phyloP scores from a whole-genome alignment of 2,113 vertebrate species.

The Sminthopsis crassicaudata region DNA sequence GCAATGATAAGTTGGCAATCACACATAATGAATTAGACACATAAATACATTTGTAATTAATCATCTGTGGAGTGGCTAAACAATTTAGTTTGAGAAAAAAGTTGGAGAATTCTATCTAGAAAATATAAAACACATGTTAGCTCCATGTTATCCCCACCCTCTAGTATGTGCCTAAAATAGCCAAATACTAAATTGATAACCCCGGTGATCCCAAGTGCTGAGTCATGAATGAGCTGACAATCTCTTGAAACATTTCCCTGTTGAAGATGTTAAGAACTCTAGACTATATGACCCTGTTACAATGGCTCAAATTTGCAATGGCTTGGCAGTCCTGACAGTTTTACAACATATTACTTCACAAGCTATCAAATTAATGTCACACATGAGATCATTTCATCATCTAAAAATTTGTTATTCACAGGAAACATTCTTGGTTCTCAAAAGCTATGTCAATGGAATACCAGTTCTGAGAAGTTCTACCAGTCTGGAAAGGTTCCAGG shows the following conservation, averaged over 20 bases:
- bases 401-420: not conserved
- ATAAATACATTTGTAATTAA: constrained; percentile 25
- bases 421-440: not conserved
- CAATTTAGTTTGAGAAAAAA: constrained; percentile 26
- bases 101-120: constrained; percentile 18
- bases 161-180: not conserved
- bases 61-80: not conserved
- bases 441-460: not conserved
- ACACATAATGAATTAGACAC: not conserved
- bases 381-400: not conserved
- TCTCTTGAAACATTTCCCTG: not conserved
- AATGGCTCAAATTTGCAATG: not conserved
- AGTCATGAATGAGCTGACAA: not conserved
- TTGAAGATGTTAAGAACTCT: not conserved
- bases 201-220: not conserved
- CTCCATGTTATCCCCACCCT: not conserved
- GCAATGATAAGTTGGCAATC: not conserved
- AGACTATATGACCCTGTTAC: not conserved
- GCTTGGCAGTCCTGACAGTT: not conserved
- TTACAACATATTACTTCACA: not conserved
- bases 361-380: not conserved
- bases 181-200: not conserved
- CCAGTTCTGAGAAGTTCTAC: not conserved
- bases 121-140: constrained; percentile 27
- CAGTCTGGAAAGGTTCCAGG: not conserved